These are phyloP conservation scores for Lasiurus cinereus DNA, from an alignment of 2,113 vertebrate genomes.

Conservation along the genomic window DNA sequence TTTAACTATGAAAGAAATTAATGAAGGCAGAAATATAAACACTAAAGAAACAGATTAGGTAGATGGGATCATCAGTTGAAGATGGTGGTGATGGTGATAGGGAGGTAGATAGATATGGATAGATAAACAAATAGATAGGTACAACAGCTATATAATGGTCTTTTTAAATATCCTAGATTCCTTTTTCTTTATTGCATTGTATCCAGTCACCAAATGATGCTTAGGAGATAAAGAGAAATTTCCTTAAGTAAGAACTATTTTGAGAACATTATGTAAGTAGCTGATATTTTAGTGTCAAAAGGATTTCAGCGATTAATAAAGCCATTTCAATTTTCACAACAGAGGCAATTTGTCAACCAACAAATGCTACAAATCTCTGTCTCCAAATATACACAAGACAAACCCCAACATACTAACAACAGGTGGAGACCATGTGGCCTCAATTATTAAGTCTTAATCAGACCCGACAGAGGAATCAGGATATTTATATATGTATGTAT, in stretches of 20 bases:
- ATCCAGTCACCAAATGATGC: neutral
- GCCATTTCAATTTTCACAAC: neutral
- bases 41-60: neutral
- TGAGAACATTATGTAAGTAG: neutral
- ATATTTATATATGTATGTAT: neutral
- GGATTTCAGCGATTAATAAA: neutral
- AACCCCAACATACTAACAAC: neutral
- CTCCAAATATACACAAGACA: neutral
- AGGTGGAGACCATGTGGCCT: neutral
- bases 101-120: neutral
- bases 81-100: neutral
- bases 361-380: neutral
- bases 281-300: neutral
- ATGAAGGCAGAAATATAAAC: neutral
- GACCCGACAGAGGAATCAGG: neutral
- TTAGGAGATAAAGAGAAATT: neutral
- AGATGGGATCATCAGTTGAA: neutral
- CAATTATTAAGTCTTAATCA: neutral
- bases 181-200: neutral
- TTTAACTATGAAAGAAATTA: neutral
- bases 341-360: neutral
- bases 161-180: neutral
- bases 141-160: neutral
- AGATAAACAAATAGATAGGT: neutral
- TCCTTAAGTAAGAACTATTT: neutral